phyloP scores from a whole-genome alignment of 2,113 vertebrate species.

The Myxocyprinus asiaticus region DNA sequence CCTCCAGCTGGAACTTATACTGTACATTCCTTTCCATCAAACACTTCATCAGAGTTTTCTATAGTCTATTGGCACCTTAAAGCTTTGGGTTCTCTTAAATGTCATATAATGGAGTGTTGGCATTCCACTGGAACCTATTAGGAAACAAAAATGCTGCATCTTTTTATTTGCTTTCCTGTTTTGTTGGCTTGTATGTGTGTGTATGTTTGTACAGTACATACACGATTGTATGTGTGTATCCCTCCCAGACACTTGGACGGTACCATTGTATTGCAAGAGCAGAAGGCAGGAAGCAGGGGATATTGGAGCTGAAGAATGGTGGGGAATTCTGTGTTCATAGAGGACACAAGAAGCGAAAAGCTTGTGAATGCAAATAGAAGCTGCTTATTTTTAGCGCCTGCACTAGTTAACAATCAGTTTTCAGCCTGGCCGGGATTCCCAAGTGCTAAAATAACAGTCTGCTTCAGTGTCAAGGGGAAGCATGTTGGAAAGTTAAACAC shows the following conservation, averaged over 20 bases:
- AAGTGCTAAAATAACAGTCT: slow-evolving; percentile 15
- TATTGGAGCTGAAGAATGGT: slow-evolving; percentile 52
- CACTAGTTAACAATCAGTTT: slow-evolving; percentile 42
- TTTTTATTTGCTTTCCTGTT: slow-evolving; percentile 62
- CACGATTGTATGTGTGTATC: background rate
- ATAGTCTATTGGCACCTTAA: too few relatives aligned
- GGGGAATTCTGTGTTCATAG: slow-evolving; percentile 54
- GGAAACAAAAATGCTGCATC: background rate
- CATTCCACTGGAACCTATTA: too few relatives aligned
- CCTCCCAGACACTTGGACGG: slow-evolving; percentile 25
- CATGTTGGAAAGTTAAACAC: background rate
- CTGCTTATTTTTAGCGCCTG: slow-evolving; percentile 64
- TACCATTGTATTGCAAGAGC: slow-evolving; percentile 39
- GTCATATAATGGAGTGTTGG: too few relatives aligned
- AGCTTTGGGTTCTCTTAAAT: too few relatives aligned
- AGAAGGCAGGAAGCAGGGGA: slow-evolving; percentile 48
- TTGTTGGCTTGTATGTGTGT: slow-evolving; percentile 44
- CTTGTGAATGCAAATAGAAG: slow-evolving; percentile 36
- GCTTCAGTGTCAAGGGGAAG: background rate
- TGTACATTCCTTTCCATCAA: too few relatives aligned
- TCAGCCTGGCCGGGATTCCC: background rate
- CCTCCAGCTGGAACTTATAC: too few relatives aligned
- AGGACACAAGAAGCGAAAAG: slow-evolving; percentile 37
- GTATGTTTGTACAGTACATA: slow-evolving; percentile 7
- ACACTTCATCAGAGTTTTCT: too few relatives aligned